phyloP scores from a whole-genome alignment of 1,140 invertebrate species.

The Drosophila persimilis region DNA sequence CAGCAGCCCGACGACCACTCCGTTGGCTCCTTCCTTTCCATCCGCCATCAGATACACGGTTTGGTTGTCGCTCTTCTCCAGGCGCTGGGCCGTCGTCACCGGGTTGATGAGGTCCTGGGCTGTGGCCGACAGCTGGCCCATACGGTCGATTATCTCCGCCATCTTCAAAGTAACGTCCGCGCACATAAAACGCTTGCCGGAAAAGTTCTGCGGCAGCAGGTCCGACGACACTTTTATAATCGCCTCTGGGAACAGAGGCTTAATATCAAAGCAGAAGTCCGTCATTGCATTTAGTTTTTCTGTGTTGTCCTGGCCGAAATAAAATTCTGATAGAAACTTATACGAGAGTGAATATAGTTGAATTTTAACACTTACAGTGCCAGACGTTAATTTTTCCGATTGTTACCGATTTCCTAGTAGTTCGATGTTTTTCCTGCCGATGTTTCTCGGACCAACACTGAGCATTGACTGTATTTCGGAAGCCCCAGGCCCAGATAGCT shows the following conservation, averaged over 20 bases:
- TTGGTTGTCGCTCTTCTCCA: conserved; percentile 6
- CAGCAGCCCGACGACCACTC: conserved; percentile 88
- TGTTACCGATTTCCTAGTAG: too few relatives aligned
- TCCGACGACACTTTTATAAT: conserved; percentile 37
- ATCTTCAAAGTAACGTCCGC: not conserved
- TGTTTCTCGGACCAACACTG: too few relatives aligned
- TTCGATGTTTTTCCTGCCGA: too few relatives aligned
- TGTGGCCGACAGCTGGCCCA: conserved; percentile 34
- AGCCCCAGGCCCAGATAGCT: too few relatives aligned
- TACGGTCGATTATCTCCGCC: conserved; percentile 20
- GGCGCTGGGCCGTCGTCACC: not conserved
- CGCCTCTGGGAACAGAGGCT: conserved; percentile 12
- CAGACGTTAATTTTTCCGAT: too few relatives aligned
- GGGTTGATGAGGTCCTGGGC: conserved; percentile 29
- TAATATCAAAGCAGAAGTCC: conserved; percentile 45
- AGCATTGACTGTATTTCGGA: too few relatives aligned
- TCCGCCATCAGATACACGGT: conserved; percentile 37
- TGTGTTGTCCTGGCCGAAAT: too few relatives aligned
- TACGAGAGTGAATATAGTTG: too few relatives aligned
- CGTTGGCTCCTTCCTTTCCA: conserved; percentile 76
- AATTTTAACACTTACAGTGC: too few relatives aligned
- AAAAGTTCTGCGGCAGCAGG: not conserved
- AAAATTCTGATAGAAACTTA: too few relatives aligned
- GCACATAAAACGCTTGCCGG: not conserved
- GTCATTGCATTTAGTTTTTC: conserved; percentile 5